phyloP scores from a whole-genome alignment of 1,140 invertebrate genomes.

The Sycobia sp. region DNA sequence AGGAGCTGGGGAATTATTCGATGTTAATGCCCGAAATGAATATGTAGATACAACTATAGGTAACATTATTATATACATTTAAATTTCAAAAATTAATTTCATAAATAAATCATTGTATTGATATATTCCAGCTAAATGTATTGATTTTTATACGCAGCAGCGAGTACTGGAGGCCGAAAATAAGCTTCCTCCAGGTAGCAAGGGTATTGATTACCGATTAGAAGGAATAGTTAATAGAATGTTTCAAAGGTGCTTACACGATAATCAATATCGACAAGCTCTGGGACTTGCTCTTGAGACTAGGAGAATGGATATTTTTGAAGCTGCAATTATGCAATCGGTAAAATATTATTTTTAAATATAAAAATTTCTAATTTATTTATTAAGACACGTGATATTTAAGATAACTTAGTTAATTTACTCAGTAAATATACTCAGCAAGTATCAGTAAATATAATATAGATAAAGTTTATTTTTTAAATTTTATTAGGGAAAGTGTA shows the following conservation, averaged over 20 bases:
- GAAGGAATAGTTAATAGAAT: conserved; percentile 96
- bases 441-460: too few species aligned
- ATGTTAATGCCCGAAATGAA: conserved; percentile 90
- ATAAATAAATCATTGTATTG: conserved; percentile 6
- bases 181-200: conserved; percentile 65
- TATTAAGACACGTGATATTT: too few species aligned
- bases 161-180: conserved; percentile 73
- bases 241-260: conserved; percentile 94
- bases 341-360: conserved; percentile 49
- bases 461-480: too few species aligned
- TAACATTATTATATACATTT: conserved; percentile 47
- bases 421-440: too few species aligned
- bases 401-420: too few species aligned
- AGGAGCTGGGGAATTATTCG: conserved; percentile 90
- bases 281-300: conserved; percentile 95
- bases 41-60: conserved; percentile 96
- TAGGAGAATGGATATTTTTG: conserved; percentile 93
- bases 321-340: conserved; percentile 86
- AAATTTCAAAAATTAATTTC: background rate
- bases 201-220: conserved; percentile 83
- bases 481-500: too few species aligned
- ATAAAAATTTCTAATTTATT: background rate
- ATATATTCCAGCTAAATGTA: conserved; percentile 78
- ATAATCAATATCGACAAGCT: conserved; percentile 91
- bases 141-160: conserved; percentile 92